These are phyloP conservation scores for Drosophila funebris DNA, from an alignment of 1,140 invertebrate species.

Conservation along the genomic window DNA sequence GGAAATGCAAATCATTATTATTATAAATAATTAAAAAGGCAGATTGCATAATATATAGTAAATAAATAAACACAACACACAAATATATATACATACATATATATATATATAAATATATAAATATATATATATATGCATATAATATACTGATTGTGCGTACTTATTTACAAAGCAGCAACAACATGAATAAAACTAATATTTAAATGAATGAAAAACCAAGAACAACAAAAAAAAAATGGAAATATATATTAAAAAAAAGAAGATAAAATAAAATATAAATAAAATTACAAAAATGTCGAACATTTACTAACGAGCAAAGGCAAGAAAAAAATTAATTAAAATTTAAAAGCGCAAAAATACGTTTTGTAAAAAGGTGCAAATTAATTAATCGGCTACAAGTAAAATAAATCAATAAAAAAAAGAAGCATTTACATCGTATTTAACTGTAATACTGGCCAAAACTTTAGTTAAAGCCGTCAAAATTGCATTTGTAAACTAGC, in stretches of 20 bases:
- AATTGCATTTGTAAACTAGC: constrained; percentile 78
- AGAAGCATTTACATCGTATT: constrained; percentile 77
- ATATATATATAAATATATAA: constrained; percentile 40
- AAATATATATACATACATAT: constrained; percentile 39
- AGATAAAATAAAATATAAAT: constrained; percentile 5
- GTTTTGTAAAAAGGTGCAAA: constrained; percentile 50
- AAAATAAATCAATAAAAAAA: constrained; percentile 39
- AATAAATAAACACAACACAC: constrained; percentile 34
- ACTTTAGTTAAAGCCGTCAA: constrained; percentile 68
- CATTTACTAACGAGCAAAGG: constrained; percentile 17
- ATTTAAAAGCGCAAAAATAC: constrained; percentile 24
- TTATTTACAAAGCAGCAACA: constrained; percentile 72
- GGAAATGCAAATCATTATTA: constrained; percentile 65
- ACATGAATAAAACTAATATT: constrained; percentile 55
- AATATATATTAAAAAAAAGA: background rate
- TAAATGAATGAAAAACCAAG: constrained; percentile 45
- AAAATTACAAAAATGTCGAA: constrained; percentile 20
- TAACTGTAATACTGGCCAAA: constrained; percentile 63
- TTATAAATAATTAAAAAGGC: constrained; percentile 67
- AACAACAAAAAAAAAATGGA: constrained; percentile 14
- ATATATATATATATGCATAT: constrained; percentile 31
- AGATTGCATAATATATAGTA: constrained; percentile 55
- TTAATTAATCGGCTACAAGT: constrained; percentile 47
- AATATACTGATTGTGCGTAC: constrained; percentile 55
- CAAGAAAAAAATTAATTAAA: constrained; percentile 43